phyloP scores from a whole-genome alignment of 2,797 vertebrate genomes.

The Gymnocypris eckloni region DNA sequence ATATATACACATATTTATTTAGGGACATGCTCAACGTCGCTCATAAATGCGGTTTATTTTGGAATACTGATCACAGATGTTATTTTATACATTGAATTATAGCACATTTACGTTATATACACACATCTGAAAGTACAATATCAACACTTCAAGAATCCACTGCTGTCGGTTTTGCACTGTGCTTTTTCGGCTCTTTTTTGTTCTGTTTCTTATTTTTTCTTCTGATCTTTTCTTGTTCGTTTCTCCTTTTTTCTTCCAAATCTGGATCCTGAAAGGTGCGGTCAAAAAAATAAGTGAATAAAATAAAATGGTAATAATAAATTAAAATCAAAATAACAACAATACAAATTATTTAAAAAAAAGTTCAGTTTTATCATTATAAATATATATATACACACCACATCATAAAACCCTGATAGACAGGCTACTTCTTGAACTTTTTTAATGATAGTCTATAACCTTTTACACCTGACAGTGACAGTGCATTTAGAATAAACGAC shows the following conservation, averaged over 20 bases:
- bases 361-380: too few species aligned
- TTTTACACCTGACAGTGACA: background rate
- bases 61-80: background rate
- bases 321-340: background rate
- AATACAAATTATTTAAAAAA: background rate
- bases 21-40: background rate
- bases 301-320: background rate
- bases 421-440: too few species aligned
- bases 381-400: too few species aligned
- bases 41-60: background rate
- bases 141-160: background rate
- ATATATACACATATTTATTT: background rate
- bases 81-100: background rate
- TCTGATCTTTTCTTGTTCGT: slow-evolving; percentile 88
- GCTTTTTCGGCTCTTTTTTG: slow-evolving; percentile 70
- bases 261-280: slow-evolving; percentile 86
- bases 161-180: slow-evolving; percentile 64
- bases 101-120: background rate
- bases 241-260: slow-evolving; percentile 86
- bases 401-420: too few species aligned
- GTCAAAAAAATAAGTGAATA: background rate
- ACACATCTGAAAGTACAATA: background rate
- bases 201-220: slow-evolving; percentile 81
- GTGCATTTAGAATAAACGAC: slow-evolving; percentile 5
- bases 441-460: background rate